Conservation (phyloP, 2,797 vertebrate genomes). For the Aeoliscus strigatus region DNA sequence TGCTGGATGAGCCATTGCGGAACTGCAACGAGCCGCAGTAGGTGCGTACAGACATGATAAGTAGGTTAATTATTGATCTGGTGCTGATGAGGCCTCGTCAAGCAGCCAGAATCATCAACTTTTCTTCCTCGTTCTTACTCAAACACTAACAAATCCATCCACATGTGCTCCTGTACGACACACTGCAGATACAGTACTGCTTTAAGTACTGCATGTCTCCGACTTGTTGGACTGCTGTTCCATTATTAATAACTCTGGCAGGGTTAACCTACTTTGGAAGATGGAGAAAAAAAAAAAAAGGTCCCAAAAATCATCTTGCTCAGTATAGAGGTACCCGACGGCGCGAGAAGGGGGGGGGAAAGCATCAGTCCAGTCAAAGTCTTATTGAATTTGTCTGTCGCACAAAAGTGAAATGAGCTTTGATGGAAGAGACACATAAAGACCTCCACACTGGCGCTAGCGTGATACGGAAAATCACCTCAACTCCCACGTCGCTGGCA, state of each 20-base stretch:
- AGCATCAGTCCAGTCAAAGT: conserved; percentile 4
- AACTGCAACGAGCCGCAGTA: conserved; percentile 29
- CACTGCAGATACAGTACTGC: conserved; percentile 6
- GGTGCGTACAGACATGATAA: conserved; percentile 32
- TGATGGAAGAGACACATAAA: conserved; percentile 35
- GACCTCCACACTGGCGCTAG: conserved; percentile 24
- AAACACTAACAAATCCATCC: conserved; percentile 4
- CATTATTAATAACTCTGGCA: conserved; percentile 2
- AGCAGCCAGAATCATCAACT: not conserved
- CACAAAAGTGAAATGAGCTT: conserved; percentile 22
- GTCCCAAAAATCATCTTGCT: not conserved
- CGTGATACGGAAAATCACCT: conserved; percentile 57
- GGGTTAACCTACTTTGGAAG: conserved; percentile 2
- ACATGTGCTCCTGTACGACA: not conserved
- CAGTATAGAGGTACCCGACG: no score
- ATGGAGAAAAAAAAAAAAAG: conserved; percentile 2
- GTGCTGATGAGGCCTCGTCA: conserved; percentile 1
- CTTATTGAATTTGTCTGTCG: conserved; percentile 33
- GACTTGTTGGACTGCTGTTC: not conserved
- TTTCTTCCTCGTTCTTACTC: not conserved
- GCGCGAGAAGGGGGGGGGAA: no score
- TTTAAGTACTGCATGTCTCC: no score
- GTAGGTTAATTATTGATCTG: conserved; percentile 17
- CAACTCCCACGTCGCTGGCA: conserved; percentile 43
- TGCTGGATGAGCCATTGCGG: conserved; percentile 40